phyloP scores from a whole-genome alignment of 2,113 vertebrate genomes.

The Brachypteracias leptosomus region DNA sequence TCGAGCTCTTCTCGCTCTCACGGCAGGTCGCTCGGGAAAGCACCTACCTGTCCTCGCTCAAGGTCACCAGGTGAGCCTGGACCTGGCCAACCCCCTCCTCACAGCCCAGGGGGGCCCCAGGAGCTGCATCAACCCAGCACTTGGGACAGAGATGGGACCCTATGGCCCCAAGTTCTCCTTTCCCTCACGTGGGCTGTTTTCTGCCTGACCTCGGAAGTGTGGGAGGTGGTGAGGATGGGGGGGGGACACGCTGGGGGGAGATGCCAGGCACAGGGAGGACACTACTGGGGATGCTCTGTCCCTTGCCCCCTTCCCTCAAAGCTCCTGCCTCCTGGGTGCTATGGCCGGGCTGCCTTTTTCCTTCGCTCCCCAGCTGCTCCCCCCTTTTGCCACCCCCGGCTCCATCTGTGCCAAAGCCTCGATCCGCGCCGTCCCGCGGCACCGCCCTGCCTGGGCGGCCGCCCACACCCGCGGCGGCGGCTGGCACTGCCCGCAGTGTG shows the following conservation, averaged over 20 bases:
- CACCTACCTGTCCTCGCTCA: slow-evolving; percentile 91
- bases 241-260: too few species aligned
- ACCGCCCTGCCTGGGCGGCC: background rate
- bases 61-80: slow-evolving; percentile 84
- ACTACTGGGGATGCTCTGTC: background rate
- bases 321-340: background rate
- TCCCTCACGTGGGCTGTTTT: background rate
- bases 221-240: background rate
- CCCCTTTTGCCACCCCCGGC: background rate
- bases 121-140: background rate
- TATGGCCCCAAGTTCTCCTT: background rate
- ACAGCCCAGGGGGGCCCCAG: rapidly evolving
- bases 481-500: background rate
- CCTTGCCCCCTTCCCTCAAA: background rate
- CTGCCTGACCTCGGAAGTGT: background rate
- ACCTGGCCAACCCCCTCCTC: background rate
- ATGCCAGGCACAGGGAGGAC: too few species aligned
- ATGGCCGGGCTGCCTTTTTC: background rate
- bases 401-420: background rate
- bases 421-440: background rate
- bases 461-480: background rate
- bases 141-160: background rate
- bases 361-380: background rate
- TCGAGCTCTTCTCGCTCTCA: slow-evolving; percentile 93
- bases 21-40: slow-evolving; percentile 94